Conservation (phyloP, 92 coral and sea anemone genomes). For the Metridium senile region DNA sequence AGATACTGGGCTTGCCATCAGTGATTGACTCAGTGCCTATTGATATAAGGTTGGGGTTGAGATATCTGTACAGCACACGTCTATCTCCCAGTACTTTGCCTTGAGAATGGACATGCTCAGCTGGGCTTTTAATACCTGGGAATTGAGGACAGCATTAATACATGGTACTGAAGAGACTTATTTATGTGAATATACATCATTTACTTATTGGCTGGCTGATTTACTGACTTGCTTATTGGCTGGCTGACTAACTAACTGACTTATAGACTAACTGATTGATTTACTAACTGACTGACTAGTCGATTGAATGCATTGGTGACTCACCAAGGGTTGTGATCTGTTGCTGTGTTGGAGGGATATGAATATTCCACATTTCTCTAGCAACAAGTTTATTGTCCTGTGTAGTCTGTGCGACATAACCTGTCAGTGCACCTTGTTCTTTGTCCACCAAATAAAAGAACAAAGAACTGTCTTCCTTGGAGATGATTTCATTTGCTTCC, state of each 20-base stretch:
- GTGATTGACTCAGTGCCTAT: slow-evolving; percentile 82
- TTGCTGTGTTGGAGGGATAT: slow-evolving; percentile 82
- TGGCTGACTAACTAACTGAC: too few relatives aligned
- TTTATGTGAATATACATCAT: background rate
- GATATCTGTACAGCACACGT: slow-evolving; percentile 91
- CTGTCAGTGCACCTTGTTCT: slow-evolving; percentile 63
- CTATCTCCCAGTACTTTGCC: slow-evolving; percentile 99
- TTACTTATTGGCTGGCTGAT: too few relatives aligned
- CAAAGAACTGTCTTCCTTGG: slow-evolving; percentile 64
- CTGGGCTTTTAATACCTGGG: slow-evolving; percentile 60
- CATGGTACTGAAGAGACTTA: too few relatives aligned
- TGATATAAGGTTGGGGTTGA: slow-evolving; percentile 90
- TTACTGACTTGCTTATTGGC: too few relatives aligned
- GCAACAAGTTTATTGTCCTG: slow-evolving; percentile 57
- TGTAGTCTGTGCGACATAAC: slow-evolving; percentile 61
- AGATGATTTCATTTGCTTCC: slow-evolving; percentile 66
- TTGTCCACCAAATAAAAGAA: slow-evolving; percentile 82
- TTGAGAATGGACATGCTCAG: slow-evolving; percentile 94
- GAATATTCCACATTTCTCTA: slow-evolving; percentile 91
- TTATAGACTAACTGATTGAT: too few relatives aligned
- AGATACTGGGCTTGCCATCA: slow-evolving; percentile 76
- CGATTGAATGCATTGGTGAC: too few relatives aligned
- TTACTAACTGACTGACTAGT: too few relatives aligned
- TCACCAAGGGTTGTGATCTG: slow-evolving; percentile 80
- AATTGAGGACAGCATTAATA: background rate